These are phyloP conservation scores for Carpatolechia fugitivella DNA, from an alignment of 2,888 invertebrate species.

Conservation along the genomic window DNA sequence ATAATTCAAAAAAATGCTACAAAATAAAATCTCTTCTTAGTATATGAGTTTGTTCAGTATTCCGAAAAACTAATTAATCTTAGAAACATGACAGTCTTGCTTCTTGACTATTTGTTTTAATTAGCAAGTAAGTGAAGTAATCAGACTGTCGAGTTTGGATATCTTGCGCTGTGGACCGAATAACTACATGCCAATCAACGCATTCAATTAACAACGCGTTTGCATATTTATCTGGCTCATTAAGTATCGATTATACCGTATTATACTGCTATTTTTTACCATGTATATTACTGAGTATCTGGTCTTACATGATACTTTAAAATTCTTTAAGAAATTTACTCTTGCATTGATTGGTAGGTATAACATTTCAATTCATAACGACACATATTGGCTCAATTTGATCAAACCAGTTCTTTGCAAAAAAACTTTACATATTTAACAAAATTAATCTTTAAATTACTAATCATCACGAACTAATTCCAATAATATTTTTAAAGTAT, in stretches of 20 bases:
- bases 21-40: background rate
- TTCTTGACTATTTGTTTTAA: constrained; percentile 1
- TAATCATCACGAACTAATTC: no score
- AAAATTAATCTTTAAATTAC: no score
- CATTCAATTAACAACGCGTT: constrained; percentile 4
- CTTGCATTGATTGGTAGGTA: no score
- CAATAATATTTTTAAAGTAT: no score
- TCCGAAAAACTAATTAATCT: constrained; percentile 4
- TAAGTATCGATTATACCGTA: background rate
- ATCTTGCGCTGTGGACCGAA: constrained; percentile 5
- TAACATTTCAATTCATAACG: no score
- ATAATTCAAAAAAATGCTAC: background rate
- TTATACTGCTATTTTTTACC: background rate
- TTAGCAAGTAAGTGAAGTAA: background rate
- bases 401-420: no score
- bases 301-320: background rate
- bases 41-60: constrained; percentile 10
- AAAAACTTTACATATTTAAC: no score
- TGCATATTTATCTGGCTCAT: constrained; percentile 7
- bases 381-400: no score
- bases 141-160: background rate
- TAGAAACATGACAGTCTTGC: background rate
- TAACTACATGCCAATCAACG: constrained; percentile 9
- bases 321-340: no score
- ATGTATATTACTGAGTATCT: background rate